A percentile compares a stretch with the other conserved stretches of the same genome.
Evolutionary conservation across 2,888 invertebrate genomes (phyloP).

Genomic region (Cerceris ruficornis): DNA sequence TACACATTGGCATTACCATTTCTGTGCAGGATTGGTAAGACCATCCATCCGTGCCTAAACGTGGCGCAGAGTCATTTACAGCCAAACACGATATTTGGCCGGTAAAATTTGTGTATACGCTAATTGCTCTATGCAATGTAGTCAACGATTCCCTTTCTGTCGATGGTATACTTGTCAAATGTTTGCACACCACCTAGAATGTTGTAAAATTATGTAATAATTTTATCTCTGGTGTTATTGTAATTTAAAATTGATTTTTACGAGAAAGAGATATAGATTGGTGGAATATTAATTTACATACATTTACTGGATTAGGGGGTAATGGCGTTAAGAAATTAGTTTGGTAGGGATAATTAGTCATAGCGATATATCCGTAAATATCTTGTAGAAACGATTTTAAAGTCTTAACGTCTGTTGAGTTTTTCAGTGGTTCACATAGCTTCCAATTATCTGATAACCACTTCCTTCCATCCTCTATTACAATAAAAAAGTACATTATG

Average conservation of each 20-base stretch:
- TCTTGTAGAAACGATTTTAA: conserved; percentile 88
- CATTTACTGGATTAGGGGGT: conserved; percentile 92
- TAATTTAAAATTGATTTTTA: no score
- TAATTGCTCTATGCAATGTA: conserved; percentile 87
- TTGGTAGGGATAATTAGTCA: conserved; percentile 97
- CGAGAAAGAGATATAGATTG: no score
- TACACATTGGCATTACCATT: conserved; percentile 98
- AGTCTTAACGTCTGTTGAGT: conserved; percentile 82
- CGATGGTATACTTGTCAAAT: conserved; percentile 75
- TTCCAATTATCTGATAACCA: conserved; percentile 89
- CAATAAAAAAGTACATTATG: neutral
- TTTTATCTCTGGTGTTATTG: neutral
- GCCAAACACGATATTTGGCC: conserved; percentile 88
- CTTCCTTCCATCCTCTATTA: conserved; percentile 85
- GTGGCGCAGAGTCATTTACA: conserved; percentile 83
- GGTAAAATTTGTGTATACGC: conserved; percentile 92
- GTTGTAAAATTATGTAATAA: neutral
- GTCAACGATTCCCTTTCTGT: conserved; percentile 68
- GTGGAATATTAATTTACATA: conserved; percentile 60
- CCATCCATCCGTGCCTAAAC: conserved; percentile 89
- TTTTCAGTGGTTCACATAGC: conserved; percentile 88
- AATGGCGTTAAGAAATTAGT: conserved; percentile 91
- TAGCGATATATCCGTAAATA: conserved; percentile 91
- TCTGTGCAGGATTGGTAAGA: conserved; percentile 95
- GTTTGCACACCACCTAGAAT: conserved; percentile 83